Evolutionary conservation across 2,888 invertebrate species (phyloP).

Genomic region (Myathropa florea): DNA sequence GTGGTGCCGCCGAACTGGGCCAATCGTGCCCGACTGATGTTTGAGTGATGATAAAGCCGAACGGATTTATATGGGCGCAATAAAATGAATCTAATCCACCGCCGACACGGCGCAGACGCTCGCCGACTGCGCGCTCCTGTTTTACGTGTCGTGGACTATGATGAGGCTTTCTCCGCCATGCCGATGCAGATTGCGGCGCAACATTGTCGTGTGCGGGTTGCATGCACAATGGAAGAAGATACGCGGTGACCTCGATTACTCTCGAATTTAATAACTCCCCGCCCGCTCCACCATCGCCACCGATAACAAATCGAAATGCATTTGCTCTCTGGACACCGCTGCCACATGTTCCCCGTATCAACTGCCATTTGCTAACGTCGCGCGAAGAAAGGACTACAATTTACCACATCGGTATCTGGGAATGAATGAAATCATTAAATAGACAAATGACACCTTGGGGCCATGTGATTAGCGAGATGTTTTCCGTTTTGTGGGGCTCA

Average conservation of each 20-base stretch:
- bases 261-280: background rate
- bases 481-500: slow-evolving; percentile 29
- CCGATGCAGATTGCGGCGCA: too few species aligned
- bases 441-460: slow-evolving; percentile 69
- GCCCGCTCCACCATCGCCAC: background rate
- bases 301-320: slow-evolving; percentile 36
- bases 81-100: slow-evolving; percentile 2
- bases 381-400: slow-evolving; percentile 48
- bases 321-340: slow-evolving; percentile 29
- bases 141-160: slow-evolving; percentile 20
- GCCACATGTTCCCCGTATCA: slow-evolving; percentile 50
- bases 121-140: slow-evolving; percentile 53
- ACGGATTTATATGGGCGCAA: slow-evolving; percentile 44
- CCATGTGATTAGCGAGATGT: slow-evolving; percentile 67
- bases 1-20: slow-evolving; percentile 45
- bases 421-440: slow-evolving; percentile 71
- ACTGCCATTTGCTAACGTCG: slow-evolving; percentile 62
- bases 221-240: background rate
- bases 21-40: slow-evolving; percentile 66
- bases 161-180: slow-evolving; percentile 21
- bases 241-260: background rate
- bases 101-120: slow-evolving; percentile 34
- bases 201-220: background rate
- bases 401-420: slow-evolving; percentile 43
- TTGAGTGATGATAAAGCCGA: slow-evolving; percentile 66